Conservation (phyloP, 2,888 invertebrate genomes). For the Fragum fragum region DNA sequence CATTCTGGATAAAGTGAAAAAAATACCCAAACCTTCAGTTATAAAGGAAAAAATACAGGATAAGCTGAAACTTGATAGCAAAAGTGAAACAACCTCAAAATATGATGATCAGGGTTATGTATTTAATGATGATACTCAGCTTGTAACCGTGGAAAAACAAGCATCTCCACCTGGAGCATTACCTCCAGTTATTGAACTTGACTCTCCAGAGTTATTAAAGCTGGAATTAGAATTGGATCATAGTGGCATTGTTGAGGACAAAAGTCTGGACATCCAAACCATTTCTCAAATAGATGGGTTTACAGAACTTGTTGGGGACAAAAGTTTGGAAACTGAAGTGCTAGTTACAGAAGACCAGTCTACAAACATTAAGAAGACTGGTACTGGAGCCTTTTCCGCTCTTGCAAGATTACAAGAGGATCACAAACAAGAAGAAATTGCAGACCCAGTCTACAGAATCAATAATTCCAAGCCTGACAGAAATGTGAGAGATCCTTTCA, state of each 20-base stretch:
- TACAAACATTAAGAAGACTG: slow-evolving; percentile 37
- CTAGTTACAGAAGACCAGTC: slow-evolving; percentile 41
- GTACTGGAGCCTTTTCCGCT: slow-evolving; percentile 59
- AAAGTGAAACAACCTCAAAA: slow-evolving; percentile 39
- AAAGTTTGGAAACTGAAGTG: slow-evolving; percentile 31
- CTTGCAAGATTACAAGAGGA: slow-evolving; percentile 45
- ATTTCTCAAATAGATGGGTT: slow-evolving; percentile 36
- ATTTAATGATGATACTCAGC: slow-evolving; percentile 29
- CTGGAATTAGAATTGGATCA: slow-evolving; percentile 52
- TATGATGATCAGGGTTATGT: slow-evolving; percentile 40
- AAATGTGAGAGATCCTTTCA: slow-evolving; percentile 28
- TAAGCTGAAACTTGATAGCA: slow-evolving; percentile 55
- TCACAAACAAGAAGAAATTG: slow-evolving; percentile 32
- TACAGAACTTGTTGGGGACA: slow-evolving; percentile 15
- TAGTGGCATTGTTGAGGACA: neutral
- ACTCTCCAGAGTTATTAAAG: slow-evolving; percentile 73
- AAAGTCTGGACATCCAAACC: slow-evolving; percentile 29
- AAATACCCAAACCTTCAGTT: slow-evolving; percentile 57
- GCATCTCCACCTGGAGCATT: slow-evolving; percentile 58
- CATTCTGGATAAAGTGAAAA: slow-evolving; percentile 66
- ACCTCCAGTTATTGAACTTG: slow-evolving; percentile 77
- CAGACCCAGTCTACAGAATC: slow-evolving; percentile 43
- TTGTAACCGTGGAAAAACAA: neutral
- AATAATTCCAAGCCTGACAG: neutral
- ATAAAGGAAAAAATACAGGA: slow-evolving; percentile 63